A percentile compares a stretch with the other conserved stretches of the same genome.
Evolutionary conservation across 2,113 vertebrate genomes (phyloP).

Genomic region (Albula goreensis): DNA sequence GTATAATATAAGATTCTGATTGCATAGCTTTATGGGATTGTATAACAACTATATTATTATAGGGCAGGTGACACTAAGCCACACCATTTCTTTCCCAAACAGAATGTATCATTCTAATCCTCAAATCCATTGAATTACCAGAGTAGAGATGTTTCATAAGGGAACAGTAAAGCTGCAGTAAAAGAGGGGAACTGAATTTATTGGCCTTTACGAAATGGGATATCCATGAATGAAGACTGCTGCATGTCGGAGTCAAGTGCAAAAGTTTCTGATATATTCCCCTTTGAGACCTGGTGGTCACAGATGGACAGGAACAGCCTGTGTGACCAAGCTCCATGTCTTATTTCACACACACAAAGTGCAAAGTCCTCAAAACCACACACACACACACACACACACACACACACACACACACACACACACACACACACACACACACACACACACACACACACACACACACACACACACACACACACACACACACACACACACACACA

Average conservation of each 20-base stretch:
- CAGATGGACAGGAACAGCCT: not conserved
- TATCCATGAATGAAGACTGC: not conserved
- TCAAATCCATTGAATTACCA: no score
- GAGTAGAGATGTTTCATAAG: not conserved
- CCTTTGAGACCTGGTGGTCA: not conserved
- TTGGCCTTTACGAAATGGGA: not conserved
- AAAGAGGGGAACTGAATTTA: not conserved
- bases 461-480: constrained; percentile 1
- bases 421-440: constrained; percentile 4
- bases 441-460: constrained; percentile 1
- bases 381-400: not conserved
- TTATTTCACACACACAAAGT: not conserved
- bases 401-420: not conserved
- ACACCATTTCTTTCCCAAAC: no score
- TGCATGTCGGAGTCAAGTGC: not conserved
- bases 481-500: not conserved
- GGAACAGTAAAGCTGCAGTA: not conserved
- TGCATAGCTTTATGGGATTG: not conserved
- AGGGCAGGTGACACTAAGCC: no score
- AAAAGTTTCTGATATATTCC: not conserved
- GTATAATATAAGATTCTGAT: not conserved
- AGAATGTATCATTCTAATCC: no score
- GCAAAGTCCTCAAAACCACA: no score
- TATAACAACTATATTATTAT: no score
- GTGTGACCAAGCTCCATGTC: not conserved